Evolutionary conservation across 2,797 vertebrate genomes (phyloP).

Genomic region (Pangasius sanitwongsei): DNA sequence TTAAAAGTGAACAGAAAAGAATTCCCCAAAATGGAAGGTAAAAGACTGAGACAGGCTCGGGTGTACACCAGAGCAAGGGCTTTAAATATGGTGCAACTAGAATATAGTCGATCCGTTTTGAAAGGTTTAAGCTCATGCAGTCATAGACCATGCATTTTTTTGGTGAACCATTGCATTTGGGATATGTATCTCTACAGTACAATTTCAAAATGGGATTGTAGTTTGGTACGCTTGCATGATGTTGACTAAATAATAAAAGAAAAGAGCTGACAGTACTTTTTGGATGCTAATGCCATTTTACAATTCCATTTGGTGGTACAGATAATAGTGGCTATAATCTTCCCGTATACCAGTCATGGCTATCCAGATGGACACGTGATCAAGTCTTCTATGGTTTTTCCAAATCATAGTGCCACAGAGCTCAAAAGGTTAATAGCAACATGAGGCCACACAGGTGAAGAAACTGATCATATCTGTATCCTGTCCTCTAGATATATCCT

Average conservation of each 20-base stretch:
- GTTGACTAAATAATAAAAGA: slow-evolving; percentile 55
- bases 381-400: slow-evolving; percentile 61
- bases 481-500: slow-evolving; percentile 41
- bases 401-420: slow-evolving; percentile 67
- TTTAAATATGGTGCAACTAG: slow-evolving; percentile 71
- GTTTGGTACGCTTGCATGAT: slow-evolving; percentile 62
- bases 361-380: slow-evolving; percentile 67
- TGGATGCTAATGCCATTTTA: slow-evolving; percentile 66
- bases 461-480: slow-evolving; percentile 45
- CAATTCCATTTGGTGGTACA: slow-evolving; percentile 65
- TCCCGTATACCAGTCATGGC: slow-evolving; percentile 63
- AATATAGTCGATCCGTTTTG: slow-evolving; percentile 72
- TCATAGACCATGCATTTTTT: slow-evolving; percentile 79
- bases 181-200: slow-evolving; percentile 66
- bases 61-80: slow-evolving; percentile 77
- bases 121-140: slow-evolving; percentile 82
- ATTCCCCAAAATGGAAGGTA: slow-evolving; percentile 46
- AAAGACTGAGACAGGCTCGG: slow-evolving; percentile 62
- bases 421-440: slow-evolving; percentile 62
- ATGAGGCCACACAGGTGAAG: slow-evolving; percentile 57
- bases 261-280: slow-evolving; percentile 55
- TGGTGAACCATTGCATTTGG: slow-evolving; percentile 71
- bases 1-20: slow-evolving; percentile 58
- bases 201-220: slow-evolving; percentile 63
- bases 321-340: slow-evolving; percentile 62